Evolutionary conservation across 2,888 invertebrate genomes (phyloP), one percentile per base, ranked within the genome.

Genomic region (Lottia gigantea): DNA sequence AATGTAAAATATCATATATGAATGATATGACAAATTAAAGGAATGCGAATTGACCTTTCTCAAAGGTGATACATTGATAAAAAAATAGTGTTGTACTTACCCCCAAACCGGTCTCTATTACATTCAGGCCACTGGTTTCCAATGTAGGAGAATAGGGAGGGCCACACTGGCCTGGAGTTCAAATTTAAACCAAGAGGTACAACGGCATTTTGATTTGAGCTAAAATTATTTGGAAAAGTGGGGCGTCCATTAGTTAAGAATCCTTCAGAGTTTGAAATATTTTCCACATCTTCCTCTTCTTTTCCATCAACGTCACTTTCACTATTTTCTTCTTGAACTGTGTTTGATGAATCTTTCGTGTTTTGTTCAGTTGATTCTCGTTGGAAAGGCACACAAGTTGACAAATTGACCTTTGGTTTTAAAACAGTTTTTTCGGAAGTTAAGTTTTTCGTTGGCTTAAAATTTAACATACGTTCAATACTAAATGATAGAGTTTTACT

Each of bases 381-480:
- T 55, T 19, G 55, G 23, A 55, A 55, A 23, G 55, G 55, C 23
- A 55, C 55, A 12, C 23, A 23, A 19, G 55, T 55, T 55, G 55
- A 55, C 19, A 55, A 23, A 55, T 55, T 55, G 19, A 23, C 23
- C 23, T 55, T 23, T 23, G 19, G 19, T 19, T 55, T 55, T 19
- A 23, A 19, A 55, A 55, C 23, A 40, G 7, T 40, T 40, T 40
- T 40, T 40, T 40, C 40, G 11, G 40, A 40, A 40, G 40, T 6
- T 40, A 40, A 40, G 40, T 40, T 40, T 23, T 55, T 55, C 19
- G 55, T 23, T 55, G 55, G 55, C 3, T 19, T 23, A 23, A 55
- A 55, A 55, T 55, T 55, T 55, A 55, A 55, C 55, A 55, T 55
- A 55, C 55, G 55, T 55, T 55, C 55, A 23, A 55, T 55, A 55